phyloP scores from a whole-genome alignment of 2,888 invertebrate genomes.

The Cheilosia variabilis region DNA sequence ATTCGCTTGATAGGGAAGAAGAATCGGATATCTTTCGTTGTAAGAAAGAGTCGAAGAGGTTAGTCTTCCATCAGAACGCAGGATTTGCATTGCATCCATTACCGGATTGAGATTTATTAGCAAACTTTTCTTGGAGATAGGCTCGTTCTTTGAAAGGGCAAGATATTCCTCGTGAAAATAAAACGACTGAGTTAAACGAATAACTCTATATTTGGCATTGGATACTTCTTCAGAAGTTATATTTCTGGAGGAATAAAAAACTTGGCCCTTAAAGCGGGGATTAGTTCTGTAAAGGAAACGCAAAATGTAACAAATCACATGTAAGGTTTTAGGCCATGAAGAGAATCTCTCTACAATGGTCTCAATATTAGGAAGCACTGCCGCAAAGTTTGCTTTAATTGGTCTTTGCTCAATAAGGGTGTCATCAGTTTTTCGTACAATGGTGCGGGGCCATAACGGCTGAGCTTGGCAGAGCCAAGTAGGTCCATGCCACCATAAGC shows the following conservation, averaged over 20 bases:
- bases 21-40: neutral
- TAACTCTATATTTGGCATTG: neutral
- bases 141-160: too few species aligned
- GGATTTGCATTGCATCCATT: neutral
- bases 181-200: constrained; percentile 1
- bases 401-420: neutral
- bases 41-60: neutral
- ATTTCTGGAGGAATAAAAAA: too few species aligned
- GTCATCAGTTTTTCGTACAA: too few species aligned
- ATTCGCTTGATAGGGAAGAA: neutral
- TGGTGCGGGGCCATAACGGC: neutral
- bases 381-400: neutral
- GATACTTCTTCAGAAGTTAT: neutral
- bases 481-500: too few species aligned
- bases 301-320: too few species aligned
- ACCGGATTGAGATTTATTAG: neutral
- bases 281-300: too few species aligned
- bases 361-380: neutral
- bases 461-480: too few species aligned
- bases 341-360: constrained; percentile 6
- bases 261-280: too few species aligned
- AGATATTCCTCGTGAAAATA: neutral
- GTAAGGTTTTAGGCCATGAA: neutral
- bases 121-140: neutral
- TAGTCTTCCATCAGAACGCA: neutral